Evolutionary conservation across 2,888 invertebrate species (phyloP).

Genomic region (Catonia carolina): DNA sequence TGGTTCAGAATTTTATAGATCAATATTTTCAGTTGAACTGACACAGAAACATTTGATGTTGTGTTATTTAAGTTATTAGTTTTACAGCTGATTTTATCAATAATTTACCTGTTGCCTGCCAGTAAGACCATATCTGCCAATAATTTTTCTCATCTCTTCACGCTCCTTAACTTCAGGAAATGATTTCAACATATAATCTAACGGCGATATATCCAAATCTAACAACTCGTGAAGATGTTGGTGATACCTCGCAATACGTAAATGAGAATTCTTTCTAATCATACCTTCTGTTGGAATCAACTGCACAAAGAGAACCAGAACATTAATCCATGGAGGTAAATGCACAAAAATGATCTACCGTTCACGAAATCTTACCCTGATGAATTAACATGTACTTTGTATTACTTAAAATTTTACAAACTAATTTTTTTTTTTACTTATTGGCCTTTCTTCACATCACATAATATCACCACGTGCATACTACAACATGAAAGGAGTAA

Average conservation of each 20-base stretch:
- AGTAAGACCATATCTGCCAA: slow-evolving; percentile 95
- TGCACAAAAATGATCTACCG: background rate
- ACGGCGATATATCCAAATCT: slow-evolving; percentile 87
- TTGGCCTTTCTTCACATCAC: too few species aligned
- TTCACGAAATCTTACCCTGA: too few species aligned
- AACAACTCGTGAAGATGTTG: slow-evolving; percentile 96
- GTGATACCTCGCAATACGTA: slow-evolving; percentile 95
- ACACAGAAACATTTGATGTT: too few species aligned
- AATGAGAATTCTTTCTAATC: slow-evolving; percentile 96
- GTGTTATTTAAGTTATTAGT: too few species aligned
- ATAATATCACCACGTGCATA: too few species aligned
- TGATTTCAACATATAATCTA: slow-evolving; percentile 97
- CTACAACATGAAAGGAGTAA: too few species aligned
- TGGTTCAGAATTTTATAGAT: too few species aligned
- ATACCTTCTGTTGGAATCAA: slow-evolving; percentile 90
- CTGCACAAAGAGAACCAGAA: slow-evolving; percentile 45
- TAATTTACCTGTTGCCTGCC: slow-evolving; percentile 89
- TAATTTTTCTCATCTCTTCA: slow-evolving; percentile 98
- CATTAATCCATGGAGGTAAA: background rate
- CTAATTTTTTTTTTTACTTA: too few species aligned
- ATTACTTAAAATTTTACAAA: too few species aligned
- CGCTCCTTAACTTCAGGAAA: slow-evolving; percentile 96
- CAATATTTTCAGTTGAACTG: too few species aligned
- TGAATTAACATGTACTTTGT: too few species aligned
- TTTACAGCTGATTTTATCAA: too few species aligned